Evolutionary conservation across 1,140 invertebrate species (phyloP).

Genomic region (Dendrolimus punctatus): DNA sequence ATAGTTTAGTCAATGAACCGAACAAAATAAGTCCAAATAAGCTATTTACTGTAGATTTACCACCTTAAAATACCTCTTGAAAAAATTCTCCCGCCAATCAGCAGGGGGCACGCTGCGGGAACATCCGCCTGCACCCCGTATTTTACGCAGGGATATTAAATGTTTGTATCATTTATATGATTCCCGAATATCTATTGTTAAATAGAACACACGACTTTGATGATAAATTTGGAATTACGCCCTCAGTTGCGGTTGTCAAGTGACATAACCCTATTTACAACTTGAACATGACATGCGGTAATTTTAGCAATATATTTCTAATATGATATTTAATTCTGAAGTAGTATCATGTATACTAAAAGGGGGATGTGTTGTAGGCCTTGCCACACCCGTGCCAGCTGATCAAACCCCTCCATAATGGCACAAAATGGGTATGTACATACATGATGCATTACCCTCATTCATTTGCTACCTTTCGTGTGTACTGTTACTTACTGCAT

Average conservation of each 20-base stretch:
- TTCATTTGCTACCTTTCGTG: slow-evolving; percentile 35
- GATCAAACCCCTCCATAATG: slow-evolving; percentile 38
- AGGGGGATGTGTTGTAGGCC: slow-evolving; percentile 39
- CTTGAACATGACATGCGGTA: slow-evolving; percentile 66
- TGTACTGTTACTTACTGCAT: slow-evolving; percentile 30
- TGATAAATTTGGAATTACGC: slow-evolving; percentile 32
- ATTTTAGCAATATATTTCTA: slow-evolving; percentile 43
- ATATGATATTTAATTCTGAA: slow-evolving; percentile 15
- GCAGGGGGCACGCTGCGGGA: slow-evolving; percentile 59
- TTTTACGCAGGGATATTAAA: slow-evolving; percentile 23
- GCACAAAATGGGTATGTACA: slow-evolving; percentile 61
- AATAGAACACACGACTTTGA: slow-evolving; percentile 16
- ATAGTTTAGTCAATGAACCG: slow-evolving; percentile 30
- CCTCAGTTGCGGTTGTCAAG: slow-evolving; percentile 55
- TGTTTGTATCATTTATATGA: slow-evolving; percentile 15
- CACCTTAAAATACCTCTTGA: slow-evolving; percentile 30
- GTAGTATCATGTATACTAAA: slow-evolving; percentile 20
- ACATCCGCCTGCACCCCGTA: slow-evolving; percentile 21
- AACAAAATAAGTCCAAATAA: slow-evolving; percentile 26
- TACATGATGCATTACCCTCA: slow-evolving; percentile 17
- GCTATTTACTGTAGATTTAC: slow-evolving; percentile 16
- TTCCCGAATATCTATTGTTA: slow-evolving; percentile 17
- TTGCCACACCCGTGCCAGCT: slow-evolving; percentile 28
- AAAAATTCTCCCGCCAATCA: slow-evolving; percentile 63
- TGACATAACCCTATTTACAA: slow-evolving; percentile 70